phyloP scores from a whole-genome alignment of 2,797 vertebrate genomes.

The Danio albolineatus region DNA sequence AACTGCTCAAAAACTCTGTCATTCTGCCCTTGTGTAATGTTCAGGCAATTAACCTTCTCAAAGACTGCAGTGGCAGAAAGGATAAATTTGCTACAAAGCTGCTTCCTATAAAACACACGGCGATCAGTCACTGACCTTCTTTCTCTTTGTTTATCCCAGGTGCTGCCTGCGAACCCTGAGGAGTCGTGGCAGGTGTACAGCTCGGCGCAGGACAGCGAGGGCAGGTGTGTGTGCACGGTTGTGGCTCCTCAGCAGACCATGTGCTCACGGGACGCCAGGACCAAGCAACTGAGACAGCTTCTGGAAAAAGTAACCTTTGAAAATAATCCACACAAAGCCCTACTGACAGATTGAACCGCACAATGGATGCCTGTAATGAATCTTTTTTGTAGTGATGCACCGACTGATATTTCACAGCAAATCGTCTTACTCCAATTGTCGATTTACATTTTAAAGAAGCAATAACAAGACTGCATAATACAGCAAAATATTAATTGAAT shows the following conservation, averaged over 20 bases:
- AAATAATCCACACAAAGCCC: background rate
- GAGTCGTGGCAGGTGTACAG: conserved; percentile 98
- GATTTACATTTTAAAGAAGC: too few relatives aligned
- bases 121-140: conserved; percentile 33
- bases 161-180: conserved; percentile 91
- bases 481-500: too few relatives aligned
- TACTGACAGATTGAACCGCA: background rate
- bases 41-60: conserved; percentile 5
- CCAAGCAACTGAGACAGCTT: conserved; percentile 92
- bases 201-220: conserved; percentile 96
- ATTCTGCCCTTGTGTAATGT: background rate
- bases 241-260: conserved; percentile 94
- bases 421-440: too few relatives aligned
- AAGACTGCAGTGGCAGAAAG: background rate
- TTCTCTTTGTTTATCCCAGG: conserved; percentile 74
- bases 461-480: too few relatives aligned
- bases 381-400: background rate
- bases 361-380: background rate
- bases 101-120: background rate
- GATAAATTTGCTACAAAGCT: conserved; percentile 12
- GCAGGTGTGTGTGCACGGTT: conserved; percentile 96
- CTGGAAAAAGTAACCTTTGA: conserved; percentile 89
- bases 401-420: too few relatives aligned
- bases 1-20: conserved; percentile 10
- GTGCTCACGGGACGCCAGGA: conserved; percentile 94